Evolutionary conservation across 2,888 invertebrate genomes (phyloP), one percentile per base, ranked within the genome.

Genomic region (Synanthedon andrenaeformis): DNA sequence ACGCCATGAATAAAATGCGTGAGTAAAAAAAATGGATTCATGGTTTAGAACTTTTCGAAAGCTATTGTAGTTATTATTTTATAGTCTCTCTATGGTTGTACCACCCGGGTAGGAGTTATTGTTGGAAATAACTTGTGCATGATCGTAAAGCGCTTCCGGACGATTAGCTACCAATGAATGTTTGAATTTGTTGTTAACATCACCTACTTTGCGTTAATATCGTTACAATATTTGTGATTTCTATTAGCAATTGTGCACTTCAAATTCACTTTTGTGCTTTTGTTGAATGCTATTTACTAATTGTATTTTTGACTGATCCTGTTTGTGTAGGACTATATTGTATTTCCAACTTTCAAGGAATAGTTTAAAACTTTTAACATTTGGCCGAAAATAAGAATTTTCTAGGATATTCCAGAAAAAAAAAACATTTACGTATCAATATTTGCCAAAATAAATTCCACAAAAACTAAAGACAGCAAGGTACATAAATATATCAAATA

Each of bases 181-280:
- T 86, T 85, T 83, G 70, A 83, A 79, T 79, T 82, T 86, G 84
- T 86, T 85, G 86, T 85, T 85, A 80, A 81, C 76, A 83, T 82
- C 74, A 73, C 79, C 86, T 85, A 78, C 84, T 81, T 84, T 79
- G 81, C 82, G 82, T 82, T 85, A 87, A 86, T 85, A 84, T 77
- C 68, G 80, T 82, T 84, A 84, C 79, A 82, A 85, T 86, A 77
- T 87, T 85, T 83, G 82, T 70, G 80, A 83, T 79, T 86, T 85
- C 82, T 86, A 86, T 86, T 86, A 85, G 84, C 76, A 79, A 78
- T 86, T 86, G 85, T 85, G 69, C 67, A 65, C 65, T 75, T 72
- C 67, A 74, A 23, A 67, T 62, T 67, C 62, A 65, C 66, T 71
- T 71, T 77, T 59, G 72, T 73, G 59, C 64, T 61, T 69, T 72